These are phyloP conservation scores for Sebastes cheni DNA, from an alignment of 2,797 vertebrate species.

Conservation along the genomic window DNA sequence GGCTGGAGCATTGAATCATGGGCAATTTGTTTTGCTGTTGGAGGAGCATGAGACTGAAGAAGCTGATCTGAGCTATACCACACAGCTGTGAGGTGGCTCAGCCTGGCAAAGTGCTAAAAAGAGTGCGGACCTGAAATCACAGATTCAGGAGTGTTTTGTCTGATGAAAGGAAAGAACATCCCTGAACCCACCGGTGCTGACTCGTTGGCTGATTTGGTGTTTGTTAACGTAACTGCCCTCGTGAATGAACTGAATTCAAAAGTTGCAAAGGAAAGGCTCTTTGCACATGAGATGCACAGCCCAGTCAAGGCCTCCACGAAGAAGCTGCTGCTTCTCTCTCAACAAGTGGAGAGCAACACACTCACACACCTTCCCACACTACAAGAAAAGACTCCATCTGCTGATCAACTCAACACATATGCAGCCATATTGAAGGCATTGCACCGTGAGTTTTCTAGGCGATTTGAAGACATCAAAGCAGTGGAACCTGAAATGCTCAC, in stretches of 20 bases:
- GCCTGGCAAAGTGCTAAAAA: too few species aligned
- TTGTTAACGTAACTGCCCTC: neutral
- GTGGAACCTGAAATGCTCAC: neutral
- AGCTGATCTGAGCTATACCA: neutral
- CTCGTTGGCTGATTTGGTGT: neutral
- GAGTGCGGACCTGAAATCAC: too few species aligned
- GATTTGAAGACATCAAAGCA: neutral
- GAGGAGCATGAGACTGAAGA: neutral
- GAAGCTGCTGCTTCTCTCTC: slow-evolving; percentile 9
- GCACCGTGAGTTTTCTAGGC: slow-evolving; percentile 26
- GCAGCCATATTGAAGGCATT: slow-evolving; percentile 7
- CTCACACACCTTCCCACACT: slow-evolving; percentile 25
- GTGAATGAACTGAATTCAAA: neutral
- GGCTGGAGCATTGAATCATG: too few species aligned
- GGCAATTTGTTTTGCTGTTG: neutral
- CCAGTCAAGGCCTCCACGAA: slow-evolving; percentile 9
- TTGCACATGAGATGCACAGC: neutral
- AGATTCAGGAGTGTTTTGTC: neutral
- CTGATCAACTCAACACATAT: slow-evolving; percentile 27
- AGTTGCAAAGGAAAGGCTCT: neutral
- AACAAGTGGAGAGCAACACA: slow-evolving; percentile 13
- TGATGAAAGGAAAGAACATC: neutral
- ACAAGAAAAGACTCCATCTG: slow-evolving; percentile 26
- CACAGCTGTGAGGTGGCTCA: too few species aligned
- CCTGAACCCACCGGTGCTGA: neutral